Conservation (phyloP, 2,113 vertebrate genomes). For the Stomatorhinus ivindoensis region DNA sequence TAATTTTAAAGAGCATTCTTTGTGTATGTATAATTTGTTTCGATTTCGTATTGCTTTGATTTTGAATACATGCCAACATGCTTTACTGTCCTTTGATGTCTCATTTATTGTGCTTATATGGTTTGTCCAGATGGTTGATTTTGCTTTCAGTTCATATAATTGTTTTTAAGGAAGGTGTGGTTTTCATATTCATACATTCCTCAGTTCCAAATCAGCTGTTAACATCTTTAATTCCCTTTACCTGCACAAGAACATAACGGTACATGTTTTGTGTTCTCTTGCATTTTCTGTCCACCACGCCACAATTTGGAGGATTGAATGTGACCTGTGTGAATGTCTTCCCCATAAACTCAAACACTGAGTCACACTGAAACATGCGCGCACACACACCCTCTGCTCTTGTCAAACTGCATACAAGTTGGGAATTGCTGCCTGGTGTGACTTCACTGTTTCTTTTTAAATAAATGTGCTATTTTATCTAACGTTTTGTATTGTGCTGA, state of each 20-base stretch:
- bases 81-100: constrained; percentile 47
- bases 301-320: background rate
- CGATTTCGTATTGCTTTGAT: constrained; percentile 56
- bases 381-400: constrained; percentile 1
- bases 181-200: background rate
- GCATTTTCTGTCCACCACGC: background rate
- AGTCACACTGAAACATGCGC: background rate
- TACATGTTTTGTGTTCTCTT: background rate
- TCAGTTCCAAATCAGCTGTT: background rate
- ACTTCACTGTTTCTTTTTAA: constrained; percentile 22
- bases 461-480: constrained; percentile 31
- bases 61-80: constrained; percentile 53
- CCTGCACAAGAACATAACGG: background rate
- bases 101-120: constrained; percentile 34
- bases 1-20: constrained; percentile 40
- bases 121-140: constrained; percentile 13
- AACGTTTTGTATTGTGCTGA: background rate
- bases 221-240: background rate
- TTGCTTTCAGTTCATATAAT: background rate
- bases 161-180: background rate
- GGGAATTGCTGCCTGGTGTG: constrained; percentile 18
- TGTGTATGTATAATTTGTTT: constrained; percentile 33
- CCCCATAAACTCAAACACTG: background rate
- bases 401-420: constrained; percentile 10
- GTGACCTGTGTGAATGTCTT: background rate